Conservation (phyloP, 1,140 invertebrate genomes). For the Cepaea nemoralis region DNA sequence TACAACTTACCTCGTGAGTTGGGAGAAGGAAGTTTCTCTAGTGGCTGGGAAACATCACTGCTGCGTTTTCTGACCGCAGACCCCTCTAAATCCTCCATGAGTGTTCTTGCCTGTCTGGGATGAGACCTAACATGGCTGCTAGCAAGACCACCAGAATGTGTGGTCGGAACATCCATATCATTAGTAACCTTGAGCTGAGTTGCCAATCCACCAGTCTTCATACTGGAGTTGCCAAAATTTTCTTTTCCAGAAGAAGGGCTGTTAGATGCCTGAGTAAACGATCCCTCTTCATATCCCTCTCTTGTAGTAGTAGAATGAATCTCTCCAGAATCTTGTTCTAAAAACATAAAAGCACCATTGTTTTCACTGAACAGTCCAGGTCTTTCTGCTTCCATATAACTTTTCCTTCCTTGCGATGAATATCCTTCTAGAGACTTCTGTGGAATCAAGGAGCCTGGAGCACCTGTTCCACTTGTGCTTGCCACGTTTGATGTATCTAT, state of each 20-base stretch:
- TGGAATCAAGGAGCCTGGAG: too few species aligned
- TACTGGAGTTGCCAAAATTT: neutral
- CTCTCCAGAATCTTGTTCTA: neutral
- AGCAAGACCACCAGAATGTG: neutral
- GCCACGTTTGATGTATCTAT: neutral
- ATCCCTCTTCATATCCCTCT: too few species aligned
- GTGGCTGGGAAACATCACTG: conserved; percentile 21
- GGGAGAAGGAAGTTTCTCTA: conserved; percentile 36
- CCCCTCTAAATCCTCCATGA: conserved; percentile 4
- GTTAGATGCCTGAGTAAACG: conserved; percentile 2
- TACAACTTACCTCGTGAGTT: conserved; percentile 26
- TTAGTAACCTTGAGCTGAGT: neutral
- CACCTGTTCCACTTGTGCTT: neutral
- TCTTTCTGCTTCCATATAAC: neutral
- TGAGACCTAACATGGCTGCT: neutral
- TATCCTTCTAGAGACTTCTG: neutral
- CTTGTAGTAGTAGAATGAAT: neutral
- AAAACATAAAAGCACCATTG: conserved; percentile 33
- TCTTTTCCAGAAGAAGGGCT: conserved; percentile 32
- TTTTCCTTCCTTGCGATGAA: neutral
- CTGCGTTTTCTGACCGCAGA: neutral
- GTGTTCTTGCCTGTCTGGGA: neutral
- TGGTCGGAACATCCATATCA: neutral
- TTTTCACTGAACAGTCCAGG: conserved; percentile 38
- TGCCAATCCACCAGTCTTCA: neutral